Conservation (phyloP, 1,140 invertebrate species). For the Kradibia gibbosae region DNA sequence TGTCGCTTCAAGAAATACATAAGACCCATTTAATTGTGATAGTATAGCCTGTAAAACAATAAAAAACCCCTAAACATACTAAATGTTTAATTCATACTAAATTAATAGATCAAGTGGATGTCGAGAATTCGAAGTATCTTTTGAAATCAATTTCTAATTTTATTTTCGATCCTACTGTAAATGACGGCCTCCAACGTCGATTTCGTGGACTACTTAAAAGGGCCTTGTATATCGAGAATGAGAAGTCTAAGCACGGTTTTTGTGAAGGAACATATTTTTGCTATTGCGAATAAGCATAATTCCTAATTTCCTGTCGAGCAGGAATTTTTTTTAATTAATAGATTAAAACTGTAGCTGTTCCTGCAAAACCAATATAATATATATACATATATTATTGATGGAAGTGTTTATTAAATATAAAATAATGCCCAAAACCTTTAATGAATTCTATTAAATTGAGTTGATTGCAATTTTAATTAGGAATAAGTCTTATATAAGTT, state of each 20-base stretch:
- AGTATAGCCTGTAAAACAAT: conserved; percentile 65
- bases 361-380: conserved; percentile 39
- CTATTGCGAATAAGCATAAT: conserved; percentile 37
- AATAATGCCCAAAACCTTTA: conserved; percentile 50
- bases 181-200: conserved; percentile 39
- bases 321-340: conserved; percentile 30
- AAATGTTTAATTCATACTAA: conserved; percentile 44
- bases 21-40: conserved; percentile 68
- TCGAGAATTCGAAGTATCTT: conserved; percentile 11
- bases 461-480: conserved; percentile 23
- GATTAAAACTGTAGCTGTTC: conserved; percentile 42
- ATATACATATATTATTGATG: conserved; percentile 26
- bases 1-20: conserved; percentile 56
- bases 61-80: conserved; percentile 62
- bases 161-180: conserved; percentile 7
- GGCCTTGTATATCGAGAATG: conserved; percentile 43
- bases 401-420: conserved; percentile 43
- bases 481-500: conserved; percentile 29
- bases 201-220: conserved; percentile 39
- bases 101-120: neutral
- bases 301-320: conserved; percentile 50
- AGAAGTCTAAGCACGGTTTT: conserved; percentile 34
- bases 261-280: conserved; percentile 38
- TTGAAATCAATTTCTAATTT: conserved; percentile 1
- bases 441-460: neutral